These are phyloP conservation scores for Watsonalla binaria DNA, from an alignment of 2,888 invertebrate genomes.

Conservation along the genomic window DNA sequence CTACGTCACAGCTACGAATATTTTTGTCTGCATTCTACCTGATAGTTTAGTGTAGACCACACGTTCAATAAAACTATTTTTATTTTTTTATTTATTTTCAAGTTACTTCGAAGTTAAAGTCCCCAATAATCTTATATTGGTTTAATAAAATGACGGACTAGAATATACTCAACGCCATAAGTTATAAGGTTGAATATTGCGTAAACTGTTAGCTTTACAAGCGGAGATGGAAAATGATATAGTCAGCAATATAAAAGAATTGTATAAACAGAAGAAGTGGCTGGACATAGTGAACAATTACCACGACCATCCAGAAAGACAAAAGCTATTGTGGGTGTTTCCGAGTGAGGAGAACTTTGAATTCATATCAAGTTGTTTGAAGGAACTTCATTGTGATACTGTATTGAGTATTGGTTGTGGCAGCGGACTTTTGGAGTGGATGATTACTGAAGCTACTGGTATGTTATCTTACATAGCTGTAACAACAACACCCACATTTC, in stretches of 20 bases:
- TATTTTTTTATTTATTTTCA: neutral
- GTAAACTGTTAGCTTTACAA: constrained; percentile 1
- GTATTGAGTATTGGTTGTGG: constrained; percentile 88
- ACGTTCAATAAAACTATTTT: neutral
- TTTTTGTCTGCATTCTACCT: neutral
- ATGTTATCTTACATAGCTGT: constrained; percentile 11
- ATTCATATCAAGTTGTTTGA: constrained; percentile 73
- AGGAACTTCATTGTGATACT: constrained; percentile 56
- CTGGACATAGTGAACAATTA: constrained; percentile 59
- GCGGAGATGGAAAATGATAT: constrained; percentile 56
- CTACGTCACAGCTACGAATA: constrained; percentile 20
- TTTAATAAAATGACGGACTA: no score
- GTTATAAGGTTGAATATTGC: neutral
- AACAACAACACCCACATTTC: no score
- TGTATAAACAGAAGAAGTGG: constrained; percentile 70
- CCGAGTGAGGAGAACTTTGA: constrained; percentile 82
- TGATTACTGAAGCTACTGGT: constrained; percentile 83
- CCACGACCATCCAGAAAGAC: constrained; percentile 70
- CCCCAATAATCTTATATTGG: no score
- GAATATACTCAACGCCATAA: no score
- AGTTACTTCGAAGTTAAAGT: neutral
- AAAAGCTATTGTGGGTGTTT: constrained; percentile 85
- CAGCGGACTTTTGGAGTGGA: constrained; percentile 90
- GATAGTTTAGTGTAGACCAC: neutral
- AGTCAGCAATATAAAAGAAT: constrained; percentile 47